These are phyloP conservation scores for Leptopterna dolabrata DNA, from an alignment of 2,888 invertebrate species.

Conservation along the genomic window DNA sequence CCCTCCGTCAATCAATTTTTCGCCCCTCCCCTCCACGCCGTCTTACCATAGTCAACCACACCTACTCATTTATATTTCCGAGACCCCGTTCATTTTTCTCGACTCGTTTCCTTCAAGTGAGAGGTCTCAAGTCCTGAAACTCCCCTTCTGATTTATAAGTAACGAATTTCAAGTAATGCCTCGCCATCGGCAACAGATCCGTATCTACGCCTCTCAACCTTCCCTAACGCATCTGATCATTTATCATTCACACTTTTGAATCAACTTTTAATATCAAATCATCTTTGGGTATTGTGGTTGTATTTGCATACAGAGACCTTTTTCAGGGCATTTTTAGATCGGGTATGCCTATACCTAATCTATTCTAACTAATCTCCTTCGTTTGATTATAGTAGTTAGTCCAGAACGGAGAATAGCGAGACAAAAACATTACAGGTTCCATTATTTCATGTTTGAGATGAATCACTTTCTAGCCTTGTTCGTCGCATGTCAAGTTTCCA, in stretches of 20 bases:
- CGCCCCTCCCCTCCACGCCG: not conserved
- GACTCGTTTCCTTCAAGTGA: conserved; percentile 37
- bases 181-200: conserved; percentile 53
- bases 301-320: conserved; percentile 55
- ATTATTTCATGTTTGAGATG: not conserved
- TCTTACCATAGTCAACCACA: conserved; percentile 20
- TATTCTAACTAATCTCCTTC: conserved; percentile 32
- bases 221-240: conserved; percentile 52
- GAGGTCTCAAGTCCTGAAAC: conserved; percentile 14
- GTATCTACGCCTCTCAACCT: conserved; percentile 49
- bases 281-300: conserved; percentile 52
- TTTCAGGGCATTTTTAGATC: conserved; percentile 48
- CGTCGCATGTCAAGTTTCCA: too few relatives aligned
- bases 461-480: not conserved
- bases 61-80: conserved; percentile 53
- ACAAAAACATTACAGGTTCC: not conserved
- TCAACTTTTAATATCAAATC: conserved; percentile 55
- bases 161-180: conserved; percentile 54
- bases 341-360: conserved; percentile 33
- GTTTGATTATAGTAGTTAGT: conserved; percentile 49
- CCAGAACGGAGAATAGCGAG: conserved; percentile 8
- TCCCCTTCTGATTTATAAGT: conserved; percentile 50
- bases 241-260: conserved; percentile 54
- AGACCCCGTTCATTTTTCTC: conserved; percentile 51
- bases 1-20: conserved; percentile 35